A percentile compares a stretch with the other conserved stretches of the same genome.
Evolutionary conservation across 1,140 invertebrate species (phyloP).

Genomic region (Battus philenor): DNA sequence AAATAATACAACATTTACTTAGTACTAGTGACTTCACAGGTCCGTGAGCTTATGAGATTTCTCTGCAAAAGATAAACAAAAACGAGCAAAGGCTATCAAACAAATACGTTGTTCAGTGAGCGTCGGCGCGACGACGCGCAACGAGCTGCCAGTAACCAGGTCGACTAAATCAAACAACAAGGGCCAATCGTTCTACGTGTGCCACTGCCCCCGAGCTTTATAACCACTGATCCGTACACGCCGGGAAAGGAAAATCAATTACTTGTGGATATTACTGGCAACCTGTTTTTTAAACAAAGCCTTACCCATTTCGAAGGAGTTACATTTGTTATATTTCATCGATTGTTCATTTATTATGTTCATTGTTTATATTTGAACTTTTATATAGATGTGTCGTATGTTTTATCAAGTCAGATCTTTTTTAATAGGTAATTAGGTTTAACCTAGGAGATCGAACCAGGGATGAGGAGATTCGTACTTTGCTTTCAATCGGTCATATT

Average conservation of each 20-base stretch:
- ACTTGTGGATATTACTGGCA: background rate
- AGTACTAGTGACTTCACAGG: too few species aligned
- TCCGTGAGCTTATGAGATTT: too few species aligned
- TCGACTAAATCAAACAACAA: slow-evolving; percentile 58
- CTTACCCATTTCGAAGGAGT: background rate
- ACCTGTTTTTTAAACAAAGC: background rate
- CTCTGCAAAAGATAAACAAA: too few species aligned
- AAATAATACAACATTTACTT: too few species aligned
- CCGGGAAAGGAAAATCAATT: slow-evolving; percentile 14
- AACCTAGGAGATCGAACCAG: background rate
- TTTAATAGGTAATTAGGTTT: background rate
- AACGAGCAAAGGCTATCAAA: slow-evolving; percentile 9
- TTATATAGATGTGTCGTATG: background rate
- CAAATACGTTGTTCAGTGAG: slow-evolving; percentile 17
- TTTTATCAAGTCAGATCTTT: background rate
- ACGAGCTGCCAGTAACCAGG: slow-evolving; percentile 38
- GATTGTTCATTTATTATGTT: background rate
- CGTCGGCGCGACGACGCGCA: slow-evolving; percentile 26
- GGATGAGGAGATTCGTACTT: too few species aligned
- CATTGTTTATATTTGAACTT: background rate
- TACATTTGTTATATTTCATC: background rate
- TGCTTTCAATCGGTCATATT: too few species aligned
- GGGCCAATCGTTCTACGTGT: slow-evolving; percentile 44
- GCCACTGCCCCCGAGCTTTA: slow-evolving; percentile 27
- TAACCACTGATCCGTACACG: slow-evolving; percentile 32